These are phyloP conservation scores for Macrotus californicus DNA, from an alignment of 2,113 vertebrate genomes.

Conservation along the genomic window DNA sequence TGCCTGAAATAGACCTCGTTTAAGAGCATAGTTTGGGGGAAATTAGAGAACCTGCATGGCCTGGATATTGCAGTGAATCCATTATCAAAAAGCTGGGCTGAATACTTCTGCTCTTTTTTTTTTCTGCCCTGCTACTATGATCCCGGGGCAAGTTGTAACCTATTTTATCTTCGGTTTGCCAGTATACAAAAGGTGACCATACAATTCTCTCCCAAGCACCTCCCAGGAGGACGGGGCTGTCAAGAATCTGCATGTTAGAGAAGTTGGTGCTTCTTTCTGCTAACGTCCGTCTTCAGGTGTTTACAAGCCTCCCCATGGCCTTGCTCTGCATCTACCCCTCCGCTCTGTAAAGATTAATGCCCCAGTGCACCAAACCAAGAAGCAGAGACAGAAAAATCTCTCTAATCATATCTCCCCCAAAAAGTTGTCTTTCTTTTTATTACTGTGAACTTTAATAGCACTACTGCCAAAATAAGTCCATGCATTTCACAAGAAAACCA, in stretches of 20 bases:
- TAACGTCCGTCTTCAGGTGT: not conserved
- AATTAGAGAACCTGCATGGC: conserved; percentile 52
- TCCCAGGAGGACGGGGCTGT: not conserved
- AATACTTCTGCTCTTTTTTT: conserved; percentile 41
- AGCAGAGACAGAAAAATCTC: not conserved
- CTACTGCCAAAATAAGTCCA: not conserved
- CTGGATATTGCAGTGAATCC: conserved; percentile 38
- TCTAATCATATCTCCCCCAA: not conserved
- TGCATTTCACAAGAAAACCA: not conserved
- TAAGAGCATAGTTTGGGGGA: conserved; percentile 46
- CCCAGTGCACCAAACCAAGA: not conserved
- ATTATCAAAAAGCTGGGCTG: conserved; percentile 43
- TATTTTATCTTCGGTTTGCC: conserved; percentile 38
- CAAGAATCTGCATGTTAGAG: not conserved
- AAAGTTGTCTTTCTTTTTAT: not conserved
- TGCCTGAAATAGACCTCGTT: conserved; percentile 61
- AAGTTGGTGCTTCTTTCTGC: not conserved
- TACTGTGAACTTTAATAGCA: not conserved
- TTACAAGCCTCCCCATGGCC: not conserved
- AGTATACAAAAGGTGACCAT: not conserved
- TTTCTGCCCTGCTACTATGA: not conserved
- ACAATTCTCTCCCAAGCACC: not conserved
- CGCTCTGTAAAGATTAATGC: not conserved
- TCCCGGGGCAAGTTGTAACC: not conserved
- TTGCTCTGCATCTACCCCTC: not conserved